phyloP scores from a whole-genome alignment of 2,113 vertebrate species.

The Pedionomus torquatus region DNA sequence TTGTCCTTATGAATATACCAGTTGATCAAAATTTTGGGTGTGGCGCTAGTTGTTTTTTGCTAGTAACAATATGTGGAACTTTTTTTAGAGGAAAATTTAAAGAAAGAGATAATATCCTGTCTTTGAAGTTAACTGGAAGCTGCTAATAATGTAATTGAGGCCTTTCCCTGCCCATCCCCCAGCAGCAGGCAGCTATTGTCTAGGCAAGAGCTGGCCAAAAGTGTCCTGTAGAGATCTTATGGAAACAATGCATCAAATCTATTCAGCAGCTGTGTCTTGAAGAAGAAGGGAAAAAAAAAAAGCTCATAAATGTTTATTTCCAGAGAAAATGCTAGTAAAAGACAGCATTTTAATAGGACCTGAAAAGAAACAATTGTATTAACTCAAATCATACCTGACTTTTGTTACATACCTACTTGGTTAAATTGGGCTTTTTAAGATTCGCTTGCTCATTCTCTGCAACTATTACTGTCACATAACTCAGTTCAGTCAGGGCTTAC shows the following conservation, averaged over 20 bases:
- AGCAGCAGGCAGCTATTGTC: not conserved
- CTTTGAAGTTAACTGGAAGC: not conserved
- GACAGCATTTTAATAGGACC: not conserved
- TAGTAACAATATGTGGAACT: not conserved
- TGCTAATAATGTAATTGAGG: not conserved
- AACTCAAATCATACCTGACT: not conserved
- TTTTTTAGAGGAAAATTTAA: not conserved
- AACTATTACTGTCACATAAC: not conserved
- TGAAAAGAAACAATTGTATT: not conserved
- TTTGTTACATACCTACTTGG: not conserved
- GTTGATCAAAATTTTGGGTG: not conserved
- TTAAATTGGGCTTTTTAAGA: not conserved
- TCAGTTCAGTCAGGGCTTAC: not conserved
- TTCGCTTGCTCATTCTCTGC: not conserved
- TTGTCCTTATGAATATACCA: not conserved
- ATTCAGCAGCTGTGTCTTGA: not conserved
- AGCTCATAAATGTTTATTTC: not conserved
- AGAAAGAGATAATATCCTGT: not conserved
- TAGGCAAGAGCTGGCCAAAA: not conserved
- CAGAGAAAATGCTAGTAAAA: not conserved
- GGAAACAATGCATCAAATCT: not conserved
- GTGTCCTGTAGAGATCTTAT: not conserved
- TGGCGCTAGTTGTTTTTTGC: not conserved
- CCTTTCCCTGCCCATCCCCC: accelerated
- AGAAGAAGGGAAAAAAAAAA: not conserved